Conservation (phyloP, 1,140 invertebrate species). For the Tetramorium alpestre region DNA sequence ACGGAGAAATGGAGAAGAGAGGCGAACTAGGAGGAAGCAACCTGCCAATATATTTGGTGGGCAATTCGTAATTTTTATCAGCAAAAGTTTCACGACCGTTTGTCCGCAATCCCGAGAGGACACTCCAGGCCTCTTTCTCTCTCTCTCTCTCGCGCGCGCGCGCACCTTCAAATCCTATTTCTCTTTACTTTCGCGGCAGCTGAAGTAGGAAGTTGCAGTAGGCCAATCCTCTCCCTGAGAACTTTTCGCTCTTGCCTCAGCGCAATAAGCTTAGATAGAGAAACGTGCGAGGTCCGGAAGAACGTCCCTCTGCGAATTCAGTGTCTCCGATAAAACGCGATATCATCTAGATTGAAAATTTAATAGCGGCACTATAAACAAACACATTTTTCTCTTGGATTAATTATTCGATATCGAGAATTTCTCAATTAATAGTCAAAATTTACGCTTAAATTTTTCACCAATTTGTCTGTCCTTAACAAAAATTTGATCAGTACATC, state of each 20-base stretch:
- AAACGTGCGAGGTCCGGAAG: slow-evolving; percentile 47
- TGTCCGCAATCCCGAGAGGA: slow-evolving; percentile 20
- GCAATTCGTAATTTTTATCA: slow-evolving; percentile 33
- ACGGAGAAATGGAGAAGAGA: slow-evolving; percentile 27
- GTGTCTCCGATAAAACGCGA: not conserved
- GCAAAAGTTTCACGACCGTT: slow-evolving; percentile 23
- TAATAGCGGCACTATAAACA: not conserved
- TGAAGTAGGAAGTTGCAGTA: slow-evolving; percentile 74
- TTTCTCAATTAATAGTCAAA: not conserved
- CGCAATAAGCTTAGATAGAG: slow-evolving; percentile 69
- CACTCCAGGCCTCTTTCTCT: not conserved
- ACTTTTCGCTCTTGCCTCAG: slow-evolving; percentile 72
- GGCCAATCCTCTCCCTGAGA: slow-evolving; percentile 61
- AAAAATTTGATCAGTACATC: not conserved
- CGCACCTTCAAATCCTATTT: slow-evolving; percentile 64
- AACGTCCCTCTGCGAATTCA: not conserved
- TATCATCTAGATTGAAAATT: not conserved
- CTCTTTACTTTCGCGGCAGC: slow-evolving; percentile 71
- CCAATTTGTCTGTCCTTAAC: not conserved
- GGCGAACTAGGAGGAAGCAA: slow-evolving; percentile 20
- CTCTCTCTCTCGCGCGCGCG: not conserved
- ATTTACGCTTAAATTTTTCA: not conserved
- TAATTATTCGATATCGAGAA: not conserved
- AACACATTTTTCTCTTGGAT: not conserved
- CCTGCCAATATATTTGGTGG: slow-evolving; percentile 45